Evolutionary conservation across 2,113 vertebrate genomes (phyloP), one percentile per base, ranked within the genome.

Genomic region (Chionodraco myersi): DNA sequence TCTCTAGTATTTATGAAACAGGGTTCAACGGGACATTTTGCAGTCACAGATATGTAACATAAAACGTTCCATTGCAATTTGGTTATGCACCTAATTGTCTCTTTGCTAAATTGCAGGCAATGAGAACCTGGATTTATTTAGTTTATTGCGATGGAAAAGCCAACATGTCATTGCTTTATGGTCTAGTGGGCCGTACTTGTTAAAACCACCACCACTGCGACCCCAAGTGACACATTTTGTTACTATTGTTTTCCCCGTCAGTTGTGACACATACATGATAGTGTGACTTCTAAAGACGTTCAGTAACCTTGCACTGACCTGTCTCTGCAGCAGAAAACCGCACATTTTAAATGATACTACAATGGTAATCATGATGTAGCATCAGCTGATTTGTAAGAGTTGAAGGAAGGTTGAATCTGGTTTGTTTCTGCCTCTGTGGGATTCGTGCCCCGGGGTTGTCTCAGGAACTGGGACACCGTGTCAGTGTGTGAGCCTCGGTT

Each of bases 401-500:
- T 60, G 70, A 58, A 21, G 3, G 61, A 71, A 54, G 69, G 79
- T 75, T 54, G 67, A 67, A 82, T 77, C 53, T 57, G 14, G 79
- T 83, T 57, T 51, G 3, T 41, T 78, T 88, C 36, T 70, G 21
- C 72, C n/a, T 13, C 75, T 69, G 60, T 36, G 45, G 69, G 56
- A 78, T 82, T 84, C 66, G 71, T 83, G 72, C 51, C 84, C 79
- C 3, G 6, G 15, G 73, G 65, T 86, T 53, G 34, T 83, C 79
- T 86, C 18, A 56, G 82, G 65, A 92, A 90, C 67, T 89, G 77
- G 90, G 91, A 90, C 88, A 77, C 48, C 63, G 45, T 90, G 82
- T 82, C 77, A 79, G 59, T 75, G 63, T 86, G 75, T 82, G 78
- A 77, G 64, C 65, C 10, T 57, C 0, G 52, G 73, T 88, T 79